Percentiles rank a stretch among this genome's conserved stretches.
Evolutionary conservation across 1,140 invertebrate species (phyloP).

Genomic region (Drosophila gunungcola): DNA sequence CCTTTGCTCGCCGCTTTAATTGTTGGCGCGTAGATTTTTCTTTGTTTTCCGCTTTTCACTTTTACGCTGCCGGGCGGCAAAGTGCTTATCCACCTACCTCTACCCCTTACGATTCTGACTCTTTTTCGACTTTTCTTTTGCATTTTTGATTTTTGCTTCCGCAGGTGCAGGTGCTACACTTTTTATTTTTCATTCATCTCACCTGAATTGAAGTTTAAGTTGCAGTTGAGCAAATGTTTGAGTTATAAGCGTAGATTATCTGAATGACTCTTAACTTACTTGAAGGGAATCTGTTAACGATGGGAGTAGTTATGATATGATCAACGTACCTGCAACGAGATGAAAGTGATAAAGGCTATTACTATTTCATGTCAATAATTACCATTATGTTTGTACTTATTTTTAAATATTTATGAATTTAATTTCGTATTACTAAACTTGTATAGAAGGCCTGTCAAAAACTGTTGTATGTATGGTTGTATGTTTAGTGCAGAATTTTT

Average conservation of each 20-base stretch:
- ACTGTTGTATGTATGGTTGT: too few species aligned
- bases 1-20: slow-evolving; percentile 25
- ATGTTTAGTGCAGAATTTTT: neutral
- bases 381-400: too few species aligned
- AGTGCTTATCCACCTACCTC: slow-evolving; percentile 9
- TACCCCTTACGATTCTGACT: slow-evolving; percentile 10
- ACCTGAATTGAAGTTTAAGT: slow-evolving; percentile 26
- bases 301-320: too few species aligned
- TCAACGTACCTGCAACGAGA: slow-evolving; percentile 61
- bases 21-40: slow-evolving; percentile 47
- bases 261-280: slow-evolving; percentile 20
- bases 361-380: too few species aligned
- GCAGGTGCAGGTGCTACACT: slow-evolving; percentile 13
- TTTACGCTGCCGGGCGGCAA: slow-evolving; percentile 33
- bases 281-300: slow-evolving; percentile 11
- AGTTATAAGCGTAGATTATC: slow-evolving; percentile 38
- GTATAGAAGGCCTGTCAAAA: too few species aligned
- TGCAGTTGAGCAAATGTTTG: slow-evolving; percentile 58
- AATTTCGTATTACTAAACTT: too few species aligned
- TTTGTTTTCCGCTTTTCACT: slow-evolving; percentile 45
- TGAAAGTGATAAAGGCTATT: too few species aligned
- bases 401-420: too few species aligned
- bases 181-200: slow-evolving; percentile 6
- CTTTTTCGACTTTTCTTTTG: slow-evolving; percentile 16
- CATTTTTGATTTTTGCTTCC: slow-evolving; percentile 63